Base-by-base conservation (phyloP, 2,888 invertebrate species). In the Drosophila fulvimacula region DNA sequence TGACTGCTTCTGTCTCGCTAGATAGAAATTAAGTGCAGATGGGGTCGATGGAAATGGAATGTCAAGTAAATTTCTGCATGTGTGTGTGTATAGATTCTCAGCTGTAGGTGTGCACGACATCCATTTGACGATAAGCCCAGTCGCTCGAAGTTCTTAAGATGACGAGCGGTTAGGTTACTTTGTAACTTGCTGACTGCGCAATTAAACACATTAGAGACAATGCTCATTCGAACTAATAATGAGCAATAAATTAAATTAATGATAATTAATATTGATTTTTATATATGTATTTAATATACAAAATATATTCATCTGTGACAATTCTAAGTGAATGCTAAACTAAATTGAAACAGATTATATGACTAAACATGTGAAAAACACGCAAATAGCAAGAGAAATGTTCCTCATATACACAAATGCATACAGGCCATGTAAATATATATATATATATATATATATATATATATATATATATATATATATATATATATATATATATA, bases 151-250 rank as follows among this genome's bases (percentile, higher is more conserved):
- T 41, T 39, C 52, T 69, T 41, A 41, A 53, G 39, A 24, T 38
- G 17, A 11, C 32, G 13, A 49, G 11, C 27, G 32, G 2, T 19
- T 42, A 27, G 27, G 27, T 30, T 30, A 10, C 36, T 49, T 34
- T 51, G 32, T 46, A 51, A 64, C 51, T 67, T 7, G 32, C 49
- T 55, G 55, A 62, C 42, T 70, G 62, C 55, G 55, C 70, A 62
- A 56, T 69, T 62, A 70, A 69, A 44, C 55, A 56, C 27, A 56
- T 51, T 62, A 62, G 13, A 44, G 13, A 6, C 10, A 1, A 21
- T 48, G 21, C n/a, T 39, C 38, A 48, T 59, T 39, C 13, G 19
- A 30, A 1, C 15, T 44, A 5, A 24, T 34, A 36, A 27, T 44
- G 6, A 41, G 9, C 30, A 10, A 46, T 27, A 17, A 27, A 53